Base-by-base conservation (phyloP, 2,888 invertebrate species). In the Neoascia interrupta region DNA sequence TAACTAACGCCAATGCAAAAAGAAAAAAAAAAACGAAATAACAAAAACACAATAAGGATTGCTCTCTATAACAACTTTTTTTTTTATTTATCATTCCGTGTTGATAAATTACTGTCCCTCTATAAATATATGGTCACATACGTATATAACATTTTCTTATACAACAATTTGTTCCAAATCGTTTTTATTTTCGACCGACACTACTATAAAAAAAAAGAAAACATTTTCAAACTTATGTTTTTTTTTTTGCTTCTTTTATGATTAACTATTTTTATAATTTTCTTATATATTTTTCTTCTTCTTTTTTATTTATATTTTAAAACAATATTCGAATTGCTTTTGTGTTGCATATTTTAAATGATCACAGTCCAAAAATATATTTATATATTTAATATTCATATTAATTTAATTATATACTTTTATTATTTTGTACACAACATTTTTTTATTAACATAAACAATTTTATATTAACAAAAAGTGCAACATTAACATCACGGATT, bases 281-380 rank as follows among this genome's bases (percentile, higher is more conserved):
- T 28, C 53, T 26, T 41, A 39, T 51, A 26, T 11, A 41, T 54
- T 45, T 43, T 13, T 61, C 3, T 43, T 21, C 10, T 63, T 39
- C 56, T 49, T 39, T 60, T 63, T 37, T 51, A 18, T 11, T 21
- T 39, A 15, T 41, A 37, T 68, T 75, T 76, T 74, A 21, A 70
- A 79, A 79, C 73, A 79, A 79, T 79, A 73, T 73, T 73, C 66
- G 73, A 82, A 82, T 82, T 82, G 82, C 82, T 82, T 82, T 82
- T 82, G 81, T 82, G 82, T 82, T 82, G 82, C 82, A 79, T 79
- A 79, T 79, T 81, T 82, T 64, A 82, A 81, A 82, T 81, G 79
- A 82, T 82, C 82, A 82, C 82, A 82, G 82, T 82, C 66, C 82
- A 79, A 82, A 81, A 82, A 79, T 79, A 79, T 79, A 66, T 72